Percentiles rank a stretch among this genome's conserved stretches.
These are phyloP conservation scores for Nymphalis polychloros DNA, from an alignment of 2,888 invertebrate species.

Conservation along the genomic window DNA sequence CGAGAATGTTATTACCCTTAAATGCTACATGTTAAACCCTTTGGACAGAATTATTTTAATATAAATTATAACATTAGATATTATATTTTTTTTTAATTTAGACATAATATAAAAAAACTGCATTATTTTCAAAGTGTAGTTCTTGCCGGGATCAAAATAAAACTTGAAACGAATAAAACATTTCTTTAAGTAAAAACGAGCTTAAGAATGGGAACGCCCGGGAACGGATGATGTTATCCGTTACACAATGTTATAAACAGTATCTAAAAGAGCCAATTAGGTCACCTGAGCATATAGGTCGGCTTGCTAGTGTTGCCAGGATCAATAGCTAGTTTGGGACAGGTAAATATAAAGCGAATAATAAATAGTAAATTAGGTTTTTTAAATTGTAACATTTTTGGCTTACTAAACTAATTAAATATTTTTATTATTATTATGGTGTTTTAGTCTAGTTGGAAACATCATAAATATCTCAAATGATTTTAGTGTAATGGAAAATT, in stretches of 20 bases:
- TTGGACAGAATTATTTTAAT: neutral
- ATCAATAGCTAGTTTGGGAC: neutral
- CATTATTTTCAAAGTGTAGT: too few relatives aligned
- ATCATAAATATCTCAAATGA: too few relatives aligned
- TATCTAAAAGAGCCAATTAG: slow-evolving; percentile 33
- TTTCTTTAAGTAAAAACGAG: neutral
- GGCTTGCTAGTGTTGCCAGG: slow-evolving; percentile 8
- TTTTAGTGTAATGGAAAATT: too few relatives aligned
- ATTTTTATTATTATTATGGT: too few relatives aligned
- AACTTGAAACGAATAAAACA: neutral
- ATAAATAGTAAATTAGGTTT: too few relatives aligned
- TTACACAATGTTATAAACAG: slow-evolving; percentile 38
- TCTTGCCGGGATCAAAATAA: too few relatives aligned
- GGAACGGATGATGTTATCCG: slow-evolving; percentile 17
- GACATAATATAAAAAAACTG: too few relatives aligned
- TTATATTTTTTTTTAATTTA: neutral
- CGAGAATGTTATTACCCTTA: too few relatives aligned
- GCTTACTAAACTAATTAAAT: too few relatives aligned
- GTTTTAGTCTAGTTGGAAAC: too few relatives aligned
- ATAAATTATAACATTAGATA: neutral
- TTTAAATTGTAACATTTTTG: too few relatives aligned
- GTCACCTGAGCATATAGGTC: slow-evolving; percentile 37
- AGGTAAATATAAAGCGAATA: neutral
- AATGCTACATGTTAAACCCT: neutral
- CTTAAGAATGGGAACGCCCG: slow-evolving; percentile 6